phyloP scores from a whole-genome alignment of 2,888 invertebrate species.

The Acrobasis consociella region DNA sequence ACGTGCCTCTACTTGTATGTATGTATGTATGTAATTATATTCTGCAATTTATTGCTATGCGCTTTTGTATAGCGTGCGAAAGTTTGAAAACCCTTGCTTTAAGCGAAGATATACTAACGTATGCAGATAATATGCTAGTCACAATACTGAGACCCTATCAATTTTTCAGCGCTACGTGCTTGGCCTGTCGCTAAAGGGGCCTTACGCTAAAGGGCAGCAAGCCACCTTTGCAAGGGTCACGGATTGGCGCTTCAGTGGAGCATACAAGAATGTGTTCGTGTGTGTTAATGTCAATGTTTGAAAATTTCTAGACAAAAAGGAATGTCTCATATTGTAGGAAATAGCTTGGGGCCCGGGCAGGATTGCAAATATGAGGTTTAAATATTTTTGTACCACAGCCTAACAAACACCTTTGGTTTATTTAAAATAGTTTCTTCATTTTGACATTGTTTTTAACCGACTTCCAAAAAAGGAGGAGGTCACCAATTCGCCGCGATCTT shows the following conservation, averaged over 20 bases:
- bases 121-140: not conserved
- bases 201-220: not conserved
- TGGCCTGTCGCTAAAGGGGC: not conserved
- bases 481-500: too few relatives aligned
- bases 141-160: not conserved
- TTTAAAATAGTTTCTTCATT: too few relatives aligned
- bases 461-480: too few relatives aligned
- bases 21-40: too few relatives aligned
- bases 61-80: too few relatives aligned
- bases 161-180: not conserved
- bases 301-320: not conserved
- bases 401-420: not conserved
- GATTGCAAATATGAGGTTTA: not conserved
- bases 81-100: too few relatives aligned
- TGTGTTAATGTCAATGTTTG: not conserved
- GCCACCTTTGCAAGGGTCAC: not conserved
- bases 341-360: too few relatives aligned
- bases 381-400: not conserved
- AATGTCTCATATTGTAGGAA: too few relatives aligned
- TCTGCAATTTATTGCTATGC: too few relatives aligned
- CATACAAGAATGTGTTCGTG: not conserved
- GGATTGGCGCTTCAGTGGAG: not conserved
- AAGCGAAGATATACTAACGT: too few relatives aligned
- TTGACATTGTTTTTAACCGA: too few relatives aligned
- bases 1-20: too few relatives aligned